Evolutionary conservation across 2,888 invertebrate species (phyloP).

Genomic region (Andrena praecox): DNA sequence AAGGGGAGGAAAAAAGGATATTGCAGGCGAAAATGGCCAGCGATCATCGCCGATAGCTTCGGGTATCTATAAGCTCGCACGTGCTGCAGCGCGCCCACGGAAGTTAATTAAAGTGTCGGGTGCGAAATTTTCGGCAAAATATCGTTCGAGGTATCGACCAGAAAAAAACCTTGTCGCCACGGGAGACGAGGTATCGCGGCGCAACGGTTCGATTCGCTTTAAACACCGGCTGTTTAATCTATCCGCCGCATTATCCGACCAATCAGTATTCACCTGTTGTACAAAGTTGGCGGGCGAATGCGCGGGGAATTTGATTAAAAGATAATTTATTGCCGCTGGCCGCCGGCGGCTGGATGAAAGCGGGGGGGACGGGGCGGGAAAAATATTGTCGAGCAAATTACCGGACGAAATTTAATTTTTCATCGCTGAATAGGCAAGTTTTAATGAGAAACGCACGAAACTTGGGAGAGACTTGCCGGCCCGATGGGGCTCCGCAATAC

Average conservation of each 20-base stretch:
- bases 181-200: background rate
- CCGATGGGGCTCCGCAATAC: constrained; percentile 8
- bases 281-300: background rate
- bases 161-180: constrained; percentile 13
- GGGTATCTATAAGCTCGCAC: constrained; percentile 64
- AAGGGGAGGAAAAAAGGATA: background rate
- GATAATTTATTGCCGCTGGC: constrained; percentile 37
- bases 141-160: constrained; percentile 10
- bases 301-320: constrained; percentile 25
- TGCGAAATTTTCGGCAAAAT: constrained; percentile 35
- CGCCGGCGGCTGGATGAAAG: no score
- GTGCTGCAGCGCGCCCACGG: constrained; percentile 45
- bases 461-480: constrained; percentile 21
- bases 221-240: constrained; percentile 29
- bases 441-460: constrained; percentile 48
- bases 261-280: constrained; percentile 16
- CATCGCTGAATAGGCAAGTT: constrained; percentile 51
- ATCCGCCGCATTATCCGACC: constrained; percentile 2
- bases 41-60: background rate
- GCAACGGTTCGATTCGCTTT: constrained; percentile 25
- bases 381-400: constrained; percentile 42
- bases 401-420: constrained; percentile 42
- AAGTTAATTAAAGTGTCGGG: constrained; percentile 67
- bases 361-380: background rate
- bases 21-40: constrained; percentile 24